Evolutionary conservation across 2,888 invertebrate genomes (phyloP).

Genomic region (Meloe dianella): DNA sequence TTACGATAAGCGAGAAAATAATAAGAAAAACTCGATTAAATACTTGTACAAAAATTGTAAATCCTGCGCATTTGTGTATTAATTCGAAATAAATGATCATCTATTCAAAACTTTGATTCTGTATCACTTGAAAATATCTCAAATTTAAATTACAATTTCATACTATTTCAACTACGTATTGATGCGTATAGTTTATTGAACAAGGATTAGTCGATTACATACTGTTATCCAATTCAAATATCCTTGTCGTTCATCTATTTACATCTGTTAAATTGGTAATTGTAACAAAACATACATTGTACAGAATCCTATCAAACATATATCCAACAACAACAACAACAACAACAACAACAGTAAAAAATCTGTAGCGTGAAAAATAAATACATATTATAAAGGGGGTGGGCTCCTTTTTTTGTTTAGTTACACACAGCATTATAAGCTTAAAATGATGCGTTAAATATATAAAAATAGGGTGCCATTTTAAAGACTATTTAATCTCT

Average conservation of each 20-base stretch:
- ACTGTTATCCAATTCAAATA: slow-evolving; percentile 47
- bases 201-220: slow-evolving; percentile 46
- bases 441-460: slow-evolving; percentile 36
- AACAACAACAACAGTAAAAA: not conserved
- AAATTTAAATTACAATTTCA: slow-evolving; percentile 31
- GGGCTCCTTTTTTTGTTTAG: slow-evolving; percentile 32
- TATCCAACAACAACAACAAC: not conserved
- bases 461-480: slow-evolving; percentile 29
- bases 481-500: slow-evolving; percentile 40
- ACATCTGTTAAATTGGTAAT: slow-evolving; percentile 55
- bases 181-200: slow-evolving; percentile 42
- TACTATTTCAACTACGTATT: slow-evolving; percentile 43
- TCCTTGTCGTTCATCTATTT: slow-evolving; percentile 43
- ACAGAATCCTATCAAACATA: slow-evolving; percentile 28
- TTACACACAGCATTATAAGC: slow-evolving; percentile 38
- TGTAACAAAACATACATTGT: slow-evolving; percentile 44
- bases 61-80: too few species aligned
- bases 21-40: too few species aligned
- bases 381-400: slow-evolving; percentile 23
- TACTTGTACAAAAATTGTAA: too few species aligned
- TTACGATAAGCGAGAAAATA: too few species aligned
- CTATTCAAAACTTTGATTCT: too few species aligned
- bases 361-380: slow-evolving; percentile 14
- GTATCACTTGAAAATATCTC: not conserved
- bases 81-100: too few species aligned